Percentiles rank a stretch among this genome's conserved stretches.
These are phyloP conservation scores for Peromyscus nudipes DNA, from an alignment of 2,797 vertebrate species.

Conservation along the genomic window DNA sequence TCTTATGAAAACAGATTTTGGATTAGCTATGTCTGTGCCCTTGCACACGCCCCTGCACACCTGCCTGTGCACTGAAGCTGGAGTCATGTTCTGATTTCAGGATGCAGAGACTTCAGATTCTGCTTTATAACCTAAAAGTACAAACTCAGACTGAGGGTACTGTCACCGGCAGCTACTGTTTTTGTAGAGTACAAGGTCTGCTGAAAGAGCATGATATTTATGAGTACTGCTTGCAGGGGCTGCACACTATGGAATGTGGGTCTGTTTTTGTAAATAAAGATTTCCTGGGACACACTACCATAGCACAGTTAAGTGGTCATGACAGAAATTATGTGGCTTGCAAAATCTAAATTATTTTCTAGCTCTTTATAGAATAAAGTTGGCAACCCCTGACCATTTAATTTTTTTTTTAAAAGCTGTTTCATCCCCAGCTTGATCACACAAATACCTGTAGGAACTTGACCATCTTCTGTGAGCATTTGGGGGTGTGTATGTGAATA, in stretches of 20 bases:
- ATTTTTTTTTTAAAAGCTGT: background rate
- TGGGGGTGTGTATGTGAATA: fast-evolving
- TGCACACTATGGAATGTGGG: no score
- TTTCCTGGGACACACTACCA: background rate
- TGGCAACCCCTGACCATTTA: background rate
- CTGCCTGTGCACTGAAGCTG: background rate
- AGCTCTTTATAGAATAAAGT: background rate
- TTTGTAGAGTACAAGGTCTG: fast-evolving
- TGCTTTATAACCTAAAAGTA: background rate
- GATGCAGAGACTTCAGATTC: background rate
- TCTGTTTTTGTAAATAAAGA: background rate
- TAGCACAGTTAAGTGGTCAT: background rate
- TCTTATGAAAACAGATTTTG: constrained; percentile 77
- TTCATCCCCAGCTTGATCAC: background rate
- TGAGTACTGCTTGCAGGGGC: background rate
- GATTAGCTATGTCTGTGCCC: constrained; percentile 64
- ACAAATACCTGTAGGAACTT: background rate
- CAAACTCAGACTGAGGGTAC: background rate
- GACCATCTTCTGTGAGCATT: background rate
- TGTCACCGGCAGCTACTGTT: background rate
- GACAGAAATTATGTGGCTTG: background rate
- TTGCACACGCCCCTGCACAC: constrained; percentile 54
- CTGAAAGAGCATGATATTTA: background rate
- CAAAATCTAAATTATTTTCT: background rate
- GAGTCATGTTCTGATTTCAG: background rate